Evolutionary conservation across 2,113 vertebrate species (phyloP), one percentile per base, ranked within the genome.

Genomic region (Labeo catla): DNA sequence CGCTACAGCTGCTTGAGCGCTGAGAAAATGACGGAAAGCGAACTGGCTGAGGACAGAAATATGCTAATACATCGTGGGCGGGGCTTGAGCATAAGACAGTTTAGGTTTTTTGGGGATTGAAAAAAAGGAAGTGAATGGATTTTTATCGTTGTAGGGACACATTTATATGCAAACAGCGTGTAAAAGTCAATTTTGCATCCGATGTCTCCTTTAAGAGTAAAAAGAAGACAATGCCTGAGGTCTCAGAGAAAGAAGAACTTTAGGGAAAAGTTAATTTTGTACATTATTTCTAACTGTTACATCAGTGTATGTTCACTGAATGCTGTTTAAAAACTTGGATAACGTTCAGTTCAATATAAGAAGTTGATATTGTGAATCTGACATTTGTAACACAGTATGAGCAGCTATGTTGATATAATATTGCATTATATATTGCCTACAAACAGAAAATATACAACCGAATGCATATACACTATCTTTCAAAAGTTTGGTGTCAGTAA

Each of bases 211-310:
- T 39, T 39, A 8, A 13, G 8, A 28, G 66, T n/a, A 4, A 74
- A 47, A 8, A 23, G 50, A n/a, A 0, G 21, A 23, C 36, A 6
- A 59, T 28, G 39, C 43, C 6, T 49, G 23, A 49, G 59, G 59
- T 39, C 12, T 47, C 23, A 16, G 57, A 28, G 57, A 8, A 43
- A 13, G 61, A 47, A 23, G 12, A 4, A n/a, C 15, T 47, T 76
- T 70, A 63, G 76, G 76, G 54, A 78, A 13, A 45, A 65, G 72
- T 7, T 54, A 0, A 34, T 66, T 84, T 88, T 86, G 87, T 84
- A 86, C 87, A 54, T 61, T 72, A 50, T 8, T 83, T 80, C 57
- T 21, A 39, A n/a, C 68, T 57, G 49, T 68, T 66, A 59, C 36
- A 19, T 65, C 23, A 3, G 11, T 72, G 10, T 28, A 47, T 57